Percentiles rank a stretch among this genome's conserved stretches.
Evolutionary conservation across 2,113 vertebrate species (phyloP).

Genomic region (Tragelaphus strepsiceros): DNA sequence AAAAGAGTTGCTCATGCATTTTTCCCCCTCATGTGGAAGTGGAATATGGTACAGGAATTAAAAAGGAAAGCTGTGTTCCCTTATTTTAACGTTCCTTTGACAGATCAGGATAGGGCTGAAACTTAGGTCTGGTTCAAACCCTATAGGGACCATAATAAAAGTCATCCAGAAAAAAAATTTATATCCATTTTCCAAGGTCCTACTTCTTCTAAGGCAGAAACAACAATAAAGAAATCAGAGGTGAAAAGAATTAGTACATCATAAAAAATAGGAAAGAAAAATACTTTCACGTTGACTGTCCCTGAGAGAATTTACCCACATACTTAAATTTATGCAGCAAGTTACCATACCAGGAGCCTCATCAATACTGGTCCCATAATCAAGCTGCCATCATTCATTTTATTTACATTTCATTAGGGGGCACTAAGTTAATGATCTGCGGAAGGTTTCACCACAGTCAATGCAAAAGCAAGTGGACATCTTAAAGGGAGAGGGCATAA

Average conservation of each 20-base stretch:
- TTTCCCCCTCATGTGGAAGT: background rate
- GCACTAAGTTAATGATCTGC: constrained; percentile 51
- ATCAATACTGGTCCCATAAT: constrained; percentile 57
- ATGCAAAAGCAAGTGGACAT: constrained; percentile 11
- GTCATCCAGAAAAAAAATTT: constrained; percentile 21
- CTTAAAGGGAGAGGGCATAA: background rate
- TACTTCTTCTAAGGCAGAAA: constrained; percentile 55
- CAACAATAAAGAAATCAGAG: constrained; percentile 52
- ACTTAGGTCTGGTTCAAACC: constrained; percentile 3
- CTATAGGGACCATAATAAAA: constrained; percentile 54
- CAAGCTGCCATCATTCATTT: constrained; percentile 58
- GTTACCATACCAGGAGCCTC: constrained; percentile 42
- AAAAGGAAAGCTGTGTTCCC: background rate
- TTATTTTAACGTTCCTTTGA: background rate
- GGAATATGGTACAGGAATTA: background rate
- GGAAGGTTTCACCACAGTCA: constrained; percentile 27
- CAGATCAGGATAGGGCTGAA: constrained; percentile 16
- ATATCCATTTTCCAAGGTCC: constrained; percentile 28
- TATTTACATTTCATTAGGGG: constrained; percentile 62
- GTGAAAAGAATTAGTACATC: constrained; percentile 58
- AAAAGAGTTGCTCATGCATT: background rate
- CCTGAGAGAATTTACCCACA: constrained; percentile 54
- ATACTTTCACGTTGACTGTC: constrained; percentile 7
- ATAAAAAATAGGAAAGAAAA: constrained; percentile 56
- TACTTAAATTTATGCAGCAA: constrained; percentile 53